Conservation (phyloP, 2,113 vertebrate genomes). For the Xenopus borealis region DNA sequence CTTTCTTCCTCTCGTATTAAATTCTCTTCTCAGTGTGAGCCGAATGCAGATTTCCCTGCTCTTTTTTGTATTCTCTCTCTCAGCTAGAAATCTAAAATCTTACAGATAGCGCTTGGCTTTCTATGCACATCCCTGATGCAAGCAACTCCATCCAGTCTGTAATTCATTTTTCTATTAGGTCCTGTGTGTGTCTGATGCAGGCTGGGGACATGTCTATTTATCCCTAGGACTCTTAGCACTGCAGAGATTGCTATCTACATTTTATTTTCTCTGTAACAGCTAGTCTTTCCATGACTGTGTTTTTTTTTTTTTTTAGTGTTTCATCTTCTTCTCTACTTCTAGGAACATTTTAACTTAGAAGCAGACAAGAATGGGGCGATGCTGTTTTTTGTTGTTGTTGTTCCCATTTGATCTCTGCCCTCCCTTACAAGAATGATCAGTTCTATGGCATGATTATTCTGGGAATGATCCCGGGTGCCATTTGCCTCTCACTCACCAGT, state of each 20-base stretch:
- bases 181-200: background rate
- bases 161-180: background rate
- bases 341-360: background rate
- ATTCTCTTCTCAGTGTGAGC: background rate
- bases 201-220: background rate
- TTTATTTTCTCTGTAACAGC: background rate
- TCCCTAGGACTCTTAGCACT: background rate
- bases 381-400: background rate
- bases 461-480: slow-evolving; percentile 1
- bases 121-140: slow-evolving; percentile 7
- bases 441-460: slow-evolving; percentile 4
- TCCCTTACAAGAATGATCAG: slow-evolving; percentile 1
- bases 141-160: background rate
- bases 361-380: background rate
- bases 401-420: background rate
- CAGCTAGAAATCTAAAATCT: slow-evolving; percentile 1
- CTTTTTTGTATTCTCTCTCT: background rate
- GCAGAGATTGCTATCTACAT: background rate
- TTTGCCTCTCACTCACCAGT: background rate
- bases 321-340: slow-evolving; percentile 1
- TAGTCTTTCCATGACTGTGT: background rate
- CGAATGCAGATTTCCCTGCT: slow-evolving; percentile 20
- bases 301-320: background rate
- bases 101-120: slow-evolving; percentile 5
- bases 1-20: background rate